A percentile compares a stretch with the other conserved stretches of the same genome.
Conservation (phyloP, 2,797 vertebrate species). For the Melanotaenia pygmaea region DNA sequence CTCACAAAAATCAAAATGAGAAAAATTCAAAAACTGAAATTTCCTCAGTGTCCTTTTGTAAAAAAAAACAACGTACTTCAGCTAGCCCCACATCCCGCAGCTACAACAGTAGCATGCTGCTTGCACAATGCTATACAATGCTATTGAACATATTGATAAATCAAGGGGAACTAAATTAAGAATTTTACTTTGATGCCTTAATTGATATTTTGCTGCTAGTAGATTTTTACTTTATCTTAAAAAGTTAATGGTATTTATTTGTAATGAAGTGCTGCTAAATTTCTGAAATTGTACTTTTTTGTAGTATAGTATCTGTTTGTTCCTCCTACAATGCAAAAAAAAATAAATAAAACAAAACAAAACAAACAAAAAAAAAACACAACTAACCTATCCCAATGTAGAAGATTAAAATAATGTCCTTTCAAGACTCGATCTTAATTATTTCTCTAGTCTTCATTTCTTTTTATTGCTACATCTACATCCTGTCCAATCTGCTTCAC, state of each 20-base stretch:
- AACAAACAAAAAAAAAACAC: background rate
- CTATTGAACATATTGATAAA: background rate
- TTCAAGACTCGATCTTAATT: background rate
- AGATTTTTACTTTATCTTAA: background rate
- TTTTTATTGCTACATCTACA: constrained; percentile 1
- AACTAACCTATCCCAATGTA: background rate
- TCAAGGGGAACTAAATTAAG: background rate
- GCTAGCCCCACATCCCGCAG: background rate
- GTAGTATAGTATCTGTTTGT: background rate
- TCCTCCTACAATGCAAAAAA: background rate
- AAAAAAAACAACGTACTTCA: background rate
- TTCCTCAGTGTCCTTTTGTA: too few species aligned
- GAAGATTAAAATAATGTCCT: constrained; percentile 1
- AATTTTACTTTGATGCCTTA: background rate
- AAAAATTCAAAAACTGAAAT: too few species aligned
- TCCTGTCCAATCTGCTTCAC: constrained; percentile 7
- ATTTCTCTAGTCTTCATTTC: background rate
- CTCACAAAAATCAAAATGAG: too few species aligned
- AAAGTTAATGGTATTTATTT: background rate
- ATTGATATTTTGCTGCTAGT: background rate
- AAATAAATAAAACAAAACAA: too few species aligned
- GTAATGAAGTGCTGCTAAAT: background rate
- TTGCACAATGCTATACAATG: background rate
- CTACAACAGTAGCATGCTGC: background rate
- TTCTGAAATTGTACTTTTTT: background rate